Evolutionary conservation across 2,888 invertebrate species (phyloP), one percentile per base, ranked within the genome.

Genomic region (Drosophila paracracens): DNA sequence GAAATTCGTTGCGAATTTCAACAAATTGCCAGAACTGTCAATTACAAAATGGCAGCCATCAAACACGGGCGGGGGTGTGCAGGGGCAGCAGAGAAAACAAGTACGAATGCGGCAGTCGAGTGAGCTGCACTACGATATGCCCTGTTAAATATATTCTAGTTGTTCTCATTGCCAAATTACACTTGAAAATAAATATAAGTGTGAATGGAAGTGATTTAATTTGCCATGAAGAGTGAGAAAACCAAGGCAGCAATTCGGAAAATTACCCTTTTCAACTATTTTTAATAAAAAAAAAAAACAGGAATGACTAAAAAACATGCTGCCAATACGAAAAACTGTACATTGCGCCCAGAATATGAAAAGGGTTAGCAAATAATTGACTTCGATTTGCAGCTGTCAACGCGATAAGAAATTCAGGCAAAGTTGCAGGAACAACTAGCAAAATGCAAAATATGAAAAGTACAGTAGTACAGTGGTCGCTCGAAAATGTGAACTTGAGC

Each of bases 1-100:
- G 50, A n/a, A 70, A 79, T 70, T 79, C 70, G 67, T 63, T 8
- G 63, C 65, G 79, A 68, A 73, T 79, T 79, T 73, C 25, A 54
- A 29, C 53, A 58, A 65, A 78, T 81, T 77, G 68, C 46, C 73
- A 77, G 48, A 58, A 43, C 36, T 21, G 61, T 33, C 61, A 54
- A 64, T 31, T 31, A 65, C 66, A 80, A 80, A 80, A 80, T 80
- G 79, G 82, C 53, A 27, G 75, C 25, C 57, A 25, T 79, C 79
- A 79, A 36, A 13, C 8, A 10, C 2, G 25, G 16, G 25, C 43
- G 63, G 31, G 70, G 43, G 62, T 31, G 67, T 29, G 59, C 46
- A 27, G 50, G 52, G 38, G 8, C 25, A 35, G 2, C 40, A 54
- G 35, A 5, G 21, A 11, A 43, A 46, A 4, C 21, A 46, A 46